Evolutionary conservation across 2,113 vertebrate species (phyloP), one percentile per base, ranked within the genome.

Genomic region (Anoura caudifer): DNA sequence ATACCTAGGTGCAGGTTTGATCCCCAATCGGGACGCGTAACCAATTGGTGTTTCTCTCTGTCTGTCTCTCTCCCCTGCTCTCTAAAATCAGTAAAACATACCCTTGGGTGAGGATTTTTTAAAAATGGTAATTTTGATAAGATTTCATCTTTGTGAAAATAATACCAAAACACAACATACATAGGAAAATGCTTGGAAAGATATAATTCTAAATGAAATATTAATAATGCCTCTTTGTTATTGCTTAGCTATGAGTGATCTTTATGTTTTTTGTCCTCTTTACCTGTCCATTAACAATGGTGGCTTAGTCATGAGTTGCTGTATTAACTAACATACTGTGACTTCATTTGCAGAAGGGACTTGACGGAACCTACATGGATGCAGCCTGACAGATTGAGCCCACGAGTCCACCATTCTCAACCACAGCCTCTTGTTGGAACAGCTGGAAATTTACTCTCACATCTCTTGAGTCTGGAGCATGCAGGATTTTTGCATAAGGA

Each of bases 381-480:
- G 88, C 99, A 98, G 33, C 98, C 99, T 65, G 99, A 99, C 77
- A 98, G 96, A 54, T 75, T 99, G 92, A 99, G 98, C 87, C 98
- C 99, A 26, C 95, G 97, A 96, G 85, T 94, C 22, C 98, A 97
- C 20, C 90, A 97, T 41, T 80, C 98, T 94, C 98, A 96, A 9
- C 38, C 98, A 2, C 98, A 97, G 16, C 59, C 96, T 95, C 89
- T 94, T 59, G 2, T 83, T 24, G 98, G 98, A 47, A 90, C 98
- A 50, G 76, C 93, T 93, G 99, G 98, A 82, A 98, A 97, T 93
- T 97, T 99, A 47, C 98, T 99, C 59, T 99, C 99, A 54, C 99
- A 99, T 1, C 98, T 99, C 75, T 98, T 99, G 90, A 98, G 96
- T 80, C 94, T 99, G 82, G 99, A 99, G 81, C 98, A 98, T 93